Evolutionary conservation across 2,113 vertebrate species (phyloP), one percentile per base, ranked within the genome.

Genomic region (Argyrosomus japonicus): DNA sequence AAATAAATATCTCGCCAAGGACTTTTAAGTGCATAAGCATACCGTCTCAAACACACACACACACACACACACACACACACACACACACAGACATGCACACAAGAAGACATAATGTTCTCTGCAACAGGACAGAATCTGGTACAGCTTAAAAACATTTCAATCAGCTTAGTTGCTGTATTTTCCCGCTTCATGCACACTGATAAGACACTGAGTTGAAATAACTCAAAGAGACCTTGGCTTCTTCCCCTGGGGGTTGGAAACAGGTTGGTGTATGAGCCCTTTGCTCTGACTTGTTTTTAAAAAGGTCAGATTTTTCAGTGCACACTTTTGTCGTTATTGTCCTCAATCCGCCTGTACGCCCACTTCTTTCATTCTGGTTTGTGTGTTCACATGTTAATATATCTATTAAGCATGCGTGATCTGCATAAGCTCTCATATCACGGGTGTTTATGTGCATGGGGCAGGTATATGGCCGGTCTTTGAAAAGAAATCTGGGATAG

Each of bases 401-500:
- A 45, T 58, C 45, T 50, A 18, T 51, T 19, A n/a, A 10, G 11
- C 56, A 45, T 54, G 1, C 45, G 57, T 8, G 56, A 68, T 64
- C 36, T 6, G 27, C 43, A 27, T 63, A 67, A 61, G 50, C 67
- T 53, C 63, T 63, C 8, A n/a, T 61, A 75, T 36, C 40, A 23
- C 12, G 32, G 50, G 14, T 51, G 23, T 87, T 88, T 87, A 57
- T 25, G 62, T 53, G 57, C 72, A 70, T 9, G 1, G 61, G 54
- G 27, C 73, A 75, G 32, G 69, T 87, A 75, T 17, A 27, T 6
- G 43, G 23, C 53, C 4, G 2, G 48, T 72, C 67, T 88, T 70
- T 79, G 70, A 89, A 69, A 77, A 80, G 79, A 77, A 81, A 81
- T 75, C 75, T 89, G 89, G 81, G 86, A 87, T 63, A 79, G 68